Base-by-base conservation (phyloP, 2,888 invertebrate genomes). In the Gymnocheta viridis region DNA sequence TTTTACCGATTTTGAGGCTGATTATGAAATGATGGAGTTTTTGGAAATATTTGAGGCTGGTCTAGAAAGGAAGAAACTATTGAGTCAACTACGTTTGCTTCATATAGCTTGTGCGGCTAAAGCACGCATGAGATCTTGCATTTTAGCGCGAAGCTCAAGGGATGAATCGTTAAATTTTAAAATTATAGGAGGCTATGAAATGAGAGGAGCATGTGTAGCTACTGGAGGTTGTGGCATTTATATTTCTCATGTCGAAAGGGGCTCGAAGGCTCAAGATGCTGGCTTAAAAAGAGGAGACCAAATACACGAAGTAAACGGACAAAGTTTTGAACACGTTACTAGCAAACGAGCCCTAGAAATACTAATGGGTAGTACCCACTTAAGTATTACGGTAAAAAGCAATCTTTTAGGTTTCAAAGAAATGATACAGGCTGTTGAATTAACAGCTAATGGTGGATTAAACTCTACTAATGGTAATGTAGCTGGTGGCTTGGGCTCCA, bases 31-130 rank as follows among this genome's bases (percentile, higher is more conserved):
- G 98, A 98, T 98, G 95, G 98, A 98, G 88, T 98, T 98, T 90
- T 93, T 99, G 85, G 98, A 98, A 91, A 95, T 95, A 83, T 98
- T 99, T 92, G 98, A 99, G 92, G 93, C 95, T 85, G 95, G 95
- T 72, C 92, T 98, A 84, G 97, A 97, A 89, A 93, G 94, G 87
- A 96, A 97, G 91, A 96, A 96, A 90, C 96, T 98, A 96, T 94
- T 95, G 87, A 97, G 96, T 81, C 95, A 96, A 89, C 93, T 96
- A 86, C 93, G 96, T 88, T 93, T 99, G 86, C 92, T 99, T 87
- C 99, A 99, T 91, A 98, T 99, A 87, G 98, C 99, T 10, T 99
- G 99, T 92, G 98, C 98, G 27, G 98, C 98, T 24, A 99, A 99
- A 92, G 99, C 99, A 0, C 93, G 98, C 85, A 96, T 97, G 86